These are phyloP conservation scores for Thaumatotibia leucotreta DNA, from an alignment of 1,140 invertebrate species.

Conservation along the genomic window DNA sequence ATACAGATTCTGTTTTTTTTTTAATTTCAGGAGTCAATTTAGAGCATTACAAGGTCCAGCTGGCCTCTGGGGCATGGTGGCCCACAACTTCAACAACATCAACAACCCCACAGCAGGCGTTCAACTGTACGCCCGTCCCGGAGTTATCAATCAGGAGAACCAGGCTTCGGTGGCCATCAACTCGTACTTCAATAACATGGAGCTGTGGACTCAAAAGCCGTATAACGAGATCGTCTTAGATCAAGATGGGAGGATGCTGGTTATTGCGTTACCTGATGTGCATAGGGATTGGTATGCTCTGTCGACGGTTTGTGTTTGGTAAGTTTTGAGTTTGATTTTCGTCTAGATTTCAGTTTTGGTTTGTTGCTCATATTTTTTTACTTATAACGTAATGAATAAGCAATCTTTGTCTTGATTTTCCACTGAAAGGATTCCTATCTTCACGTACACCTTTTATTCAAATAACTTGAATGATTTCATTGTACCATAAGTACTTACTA, in stretches of 20 bases:
- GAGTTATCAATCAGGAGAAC: constrained; percentile 34
- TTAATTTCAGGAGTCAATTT: constrained; percentile 45
- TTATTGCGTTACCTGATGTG: constrained; percentile 57
- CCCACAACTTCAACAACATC: constrained; percentile 47
- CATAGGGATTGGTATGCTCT: constrained; percentile 48
- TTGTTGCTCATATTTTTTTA: no score
- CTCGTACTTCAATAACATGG: constrained; percentile 37
- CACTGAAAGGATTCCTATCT: no score
- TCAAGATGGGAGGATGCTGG: constrained; percentile 43
- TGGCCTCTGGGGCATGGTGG: constrained; percentile 58
- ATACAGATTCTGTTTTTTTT: constrained; percentile 1
- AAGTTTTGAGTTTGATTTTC: no score
- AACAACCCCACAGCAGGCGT: constrained; percentile 41
- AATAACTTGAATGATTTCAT: no score
- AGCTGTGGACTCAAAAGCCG: constrained; percentile 44
- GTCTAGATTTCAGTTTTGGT: no score
- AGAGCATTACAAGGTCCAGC: constrained; percentile 33
- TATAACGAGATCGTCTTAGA: constrained; percentile 40
- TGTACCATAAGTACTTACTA: no score
- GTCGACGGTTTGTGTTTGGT: constrained; percentile 60
- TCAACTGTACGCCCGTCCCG: constrained; percentile 34
- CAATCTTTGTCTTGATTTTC: no score
- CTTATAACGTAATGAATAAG: no score
- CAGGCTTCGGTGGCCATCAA: constrained; percentile 47
- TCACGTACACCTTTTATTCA: no score